A percentile compares a stretch with the other conserved stretches of the same genome.
phyloP scores from a whole-genome alignment of 2,888 invertebrate species.

The Brenthis hecate region DNA sequence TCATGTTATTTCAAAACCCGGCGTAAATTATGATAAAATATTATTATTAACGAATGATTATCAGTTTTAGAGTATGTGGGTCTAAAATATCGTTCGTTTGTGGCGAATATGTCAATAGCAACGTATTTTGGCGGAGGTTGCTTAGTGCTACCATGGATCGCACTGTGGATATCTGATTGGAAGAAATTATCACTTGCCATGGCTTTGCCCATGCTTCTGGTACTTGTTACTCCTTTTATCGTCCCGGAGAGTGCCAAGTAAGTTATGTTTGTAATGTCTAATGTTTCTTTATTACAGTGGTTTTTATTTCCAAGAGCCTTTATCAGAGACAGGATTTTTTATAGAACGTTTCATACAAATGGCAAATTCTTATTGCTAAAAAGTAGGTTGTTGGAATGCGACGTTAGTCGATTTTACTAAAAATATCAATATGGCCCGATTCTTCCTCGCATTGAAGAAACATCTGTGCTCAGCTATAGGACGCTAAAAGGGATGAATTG shows the following conservation, averaged over 20 bases:
- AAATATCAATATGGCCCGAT: no score
- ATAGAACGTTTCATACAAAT: no score
- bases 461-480: no score
- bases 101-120: constrained; percentile 62
- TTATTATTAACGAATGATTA: neutral
- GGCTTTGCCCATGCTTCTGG: constrained; percentile 56
- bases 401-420: no score
- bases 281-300: no score
- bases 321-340: no score
- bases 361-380: no score
- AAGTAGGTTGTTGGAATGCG: no score
- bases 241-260: constrained; percentile 68
- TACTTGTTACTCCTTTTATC: constrained; percentile 51
- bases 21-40: neutral
- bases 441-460: no score
- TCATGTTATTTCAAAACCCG: no score
- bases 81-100: constrained; percentile 60
- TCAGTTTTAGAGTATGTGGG: constrained; percentile 68
- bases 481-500: neutral
- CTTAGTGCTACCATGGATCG: constrained; percentile 56
- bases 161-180: constrained; percentile 62
- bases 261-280: neutral
- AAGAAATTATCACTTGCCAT: constrained; percentile 53
- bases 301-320: no score
- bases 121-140: constrained; percentile 59